Evolutionary conservation across 2,113 vertebrate genomes (phyloP), one percentile per base, ranked within the genome.

Genomic region (Macrotus californicus): DNA sequence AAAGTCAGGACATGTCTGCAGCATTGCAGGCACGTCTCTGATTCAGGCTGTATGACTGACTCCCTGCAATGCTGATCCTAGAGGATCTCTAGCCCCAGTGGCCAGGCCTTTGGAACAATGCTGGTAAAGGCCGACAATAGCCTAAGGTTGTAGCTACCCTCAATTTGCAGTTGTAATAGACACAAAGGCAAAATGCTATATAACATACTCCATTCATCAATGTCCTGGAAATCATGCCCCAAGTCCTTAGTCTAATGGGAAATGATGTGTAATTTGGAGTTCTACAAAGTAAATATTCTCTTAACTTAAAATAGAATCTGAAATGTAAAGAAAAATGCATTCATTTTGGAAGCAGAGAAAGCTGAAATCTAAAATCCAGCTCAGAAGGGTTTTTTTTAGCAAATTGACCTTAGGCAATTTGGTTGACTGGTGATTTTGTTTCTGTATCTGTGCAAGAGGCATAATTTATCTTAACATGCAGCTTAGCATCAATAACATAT

Each of bases 321-420:
- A 80, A 22, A 31, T 80, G 4, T 48, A 11, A 41, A 36, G 21
- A 31, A 86, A 76, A 61, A 1, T 48, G 8, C 14, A 48, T 43
- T 95, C 43, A 29, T 61, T 89, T 93, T 86, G 15, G 24, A 86
- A 14, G 2, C 14, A 87, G n/a, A 56, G 34, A 46, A 83, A 87
- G 10, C 7, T 75, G 24, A 92, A 73, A 66, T 87, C 36, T 87
- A 92, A 66, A 56, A 7, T 0, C 7, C 39, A 81, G 1, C 34
- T 94, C n/a, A 18, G 6, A n/a, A 64, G 26, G 24, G 24, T 14
- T 31, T 31, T 26, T 22, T 56, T 56, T 56, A 88, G 10, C 1
- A 26, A 24, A 24, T 76, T 77, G 36, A 64, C 19, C 5, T 19
- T 41, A 18, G 13, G 5, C 1, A 87, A 41, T 18, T 48, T 73